A percentile compares a stretch with the other conserved stretches of the same genome.
Evolutionary conservation across 2,113 vertebrate species (phyloP).

Genomic region (Alaudala cheleensis): DNA sequence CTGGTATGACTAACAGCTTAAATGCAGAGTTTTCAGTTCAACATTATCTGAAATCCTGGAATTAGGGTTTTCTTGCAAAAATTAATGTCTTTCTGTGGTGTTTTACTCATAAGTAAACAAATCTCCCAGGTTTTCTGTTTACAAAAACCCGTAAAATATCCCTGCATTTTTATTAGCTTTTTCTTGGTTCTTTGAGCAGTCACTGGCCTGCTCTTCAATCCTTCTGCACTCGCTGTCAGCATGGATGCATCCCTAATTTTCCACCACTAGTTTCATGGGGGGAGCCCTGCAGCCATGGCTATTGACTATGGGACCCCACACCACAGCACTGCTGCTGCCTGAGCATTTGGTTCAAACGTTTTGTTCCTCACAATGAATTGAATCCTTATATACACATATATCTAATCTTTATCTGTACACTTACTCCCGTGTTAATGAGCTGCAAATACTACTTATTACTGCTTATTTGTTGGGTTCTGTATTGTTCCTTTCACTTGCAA

Average conservation of each 20-base stretch:
- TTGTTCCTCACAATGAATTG: not conserved
- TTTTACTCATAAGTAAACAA: not conserved
- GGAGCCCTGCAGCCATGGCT: not conserved
- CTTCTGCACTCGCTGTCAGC: not conserved
- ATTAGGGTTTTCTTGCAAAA: not conserved
- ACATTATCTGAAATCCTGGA: not conserved
- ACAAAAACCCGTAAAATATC: not conserved
- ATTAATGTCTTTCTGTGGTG: not conserved
- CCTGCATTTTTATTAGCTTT: not conserved
- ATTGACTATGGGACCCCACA: not conserved
- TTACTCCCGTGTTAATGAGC: accelerated
- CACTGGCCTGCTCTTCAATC: not conserved
- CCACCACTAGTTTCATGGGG: not conserved
- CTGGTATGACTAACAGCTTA: not conserved
- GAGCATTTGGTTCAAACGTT: not conserved
- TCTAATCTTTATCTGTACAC: not conserved
- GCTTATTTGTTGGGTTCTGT: not conserved
- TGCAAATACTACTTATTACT: not conserved
- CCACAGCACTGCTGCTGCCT: not conserved
- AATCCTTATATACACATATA: not conserved
- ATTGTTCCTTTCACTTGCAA: not conserved
- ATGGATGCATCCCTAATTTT: not conserved
- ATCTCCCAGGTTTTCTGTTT: not conserved
- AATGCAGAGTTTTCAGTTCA: not conserved
- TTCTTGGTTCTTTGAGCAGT: not conserved